Evolutionary conservation across 2,797 vertebrate genomes (phyloP), one percentile per base, ranked within the genome.

Genomic region (Capromys pilorides): DNA sequence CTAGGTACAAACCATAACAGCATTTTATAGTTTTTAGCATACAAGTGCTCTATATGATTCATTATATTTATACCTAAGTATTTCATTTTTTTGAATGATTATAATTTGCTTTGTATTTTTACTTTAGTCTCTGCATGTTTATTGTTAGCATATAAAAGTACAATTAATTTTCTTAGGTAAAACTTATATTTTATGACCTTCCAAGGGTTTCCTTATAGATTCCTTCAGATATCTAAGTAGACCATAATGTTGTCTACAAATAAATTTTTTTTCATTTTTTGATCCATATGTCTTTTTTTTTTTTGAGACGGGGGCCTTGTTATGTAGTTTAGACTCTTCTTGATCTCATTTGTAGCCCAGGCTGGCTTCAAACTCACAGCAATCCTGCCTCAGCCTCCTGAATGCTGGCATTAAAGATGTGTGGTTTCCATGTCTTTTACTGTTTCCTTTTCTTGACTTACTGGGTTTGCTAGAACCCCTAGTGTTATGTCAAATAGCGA

Each of bases 61-160:
- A 41, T 81, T 86, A 61, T 79, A 10, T 61, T 82, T 51, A 71
- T 71, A 82, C 12, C 8, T 59, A 84, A 54, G 39, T 75, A 77
- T 86, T 94, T 93, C 24, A 16, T n/a, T 86, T 88, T 80, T 49
- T 57, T n/a, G 11, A 81, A 24, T 41, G 21, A 54, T 78, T 86
- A 10, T 39, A 85, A 86, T 45, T 49, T 62, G 22, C 36, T 77
- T 93, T 90, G 5, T 66, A 22, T 82, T 93, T 93, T 86, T 31
- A 93, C 69, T 94, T 92, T 33, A 26, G 19, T 89, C 93, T 92
- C 61, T 39, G 71, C 0, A 4, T 75, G 19, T 91, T 91, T 83
- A 28, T 92, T 94, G 64, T 19, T 71, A 66, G n/a, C 41, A 10
- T 77, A 51, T 36, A 78, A 39, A 93, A 73, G 85, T 66, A 78